These are phyloP conservation scores for Halcyon chelicuti DNA, from an alignment of 2,797 vertebrate species.

Conservation along the genomic window DNA sequence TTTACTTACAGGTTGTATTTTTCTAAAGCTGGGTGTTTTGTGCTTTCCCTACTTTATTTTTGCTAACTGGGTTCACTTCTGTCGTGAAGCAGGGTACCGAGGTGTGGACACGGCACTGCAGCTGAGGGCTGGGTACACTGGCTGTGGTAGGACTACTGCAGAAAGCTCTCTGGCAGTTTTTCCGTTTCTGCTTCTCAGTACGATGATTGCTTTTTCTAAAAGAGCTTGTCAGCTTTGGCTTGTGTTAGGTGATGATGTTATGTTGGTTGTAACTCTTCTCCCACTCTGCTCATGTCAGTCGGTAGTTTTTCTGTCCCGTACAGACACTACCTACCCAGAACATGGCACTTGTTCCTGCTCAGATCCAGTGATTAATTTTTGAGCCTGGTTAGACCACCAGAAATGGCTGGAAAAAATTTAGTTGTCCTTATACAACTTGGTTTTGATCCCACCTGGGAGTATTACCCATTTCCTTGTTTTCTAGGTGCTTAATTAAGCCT, in stretches of 20 bases:
- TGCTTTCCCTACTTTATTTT: not conserved
- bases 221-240: not conserved
- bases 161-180: rapidly evolving
- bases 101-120: not conserved
- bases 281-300: not conserved
- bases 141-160: not conserved
- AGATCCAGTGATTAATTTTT: rapidly evolving
- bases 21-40: not conserved
- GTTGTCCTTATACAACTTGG: not conserved
- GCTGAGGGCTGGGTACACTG: not conserved
- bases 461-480: not conserved
- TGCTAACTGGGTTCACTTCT: not conserved
- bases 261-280: not conserved
- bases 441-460: not conserved
- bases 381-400: not conserved
- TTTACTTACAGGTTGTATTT: not conserved
- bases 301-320: not conserved
- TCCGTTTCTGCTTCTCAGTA: not conserved
- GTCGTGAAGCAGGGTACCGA: not conserved
- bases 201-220: not conserved
- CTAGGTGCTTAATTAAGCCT: not conserved
- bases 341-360: not conserved
- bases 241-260: not conserved
- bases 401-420: not conserved
- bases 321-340: not conserved